Base-by-base conservation (phyloP, 2,888 invertebrate genomes). In the Oligia fasciuncula region DNA sequence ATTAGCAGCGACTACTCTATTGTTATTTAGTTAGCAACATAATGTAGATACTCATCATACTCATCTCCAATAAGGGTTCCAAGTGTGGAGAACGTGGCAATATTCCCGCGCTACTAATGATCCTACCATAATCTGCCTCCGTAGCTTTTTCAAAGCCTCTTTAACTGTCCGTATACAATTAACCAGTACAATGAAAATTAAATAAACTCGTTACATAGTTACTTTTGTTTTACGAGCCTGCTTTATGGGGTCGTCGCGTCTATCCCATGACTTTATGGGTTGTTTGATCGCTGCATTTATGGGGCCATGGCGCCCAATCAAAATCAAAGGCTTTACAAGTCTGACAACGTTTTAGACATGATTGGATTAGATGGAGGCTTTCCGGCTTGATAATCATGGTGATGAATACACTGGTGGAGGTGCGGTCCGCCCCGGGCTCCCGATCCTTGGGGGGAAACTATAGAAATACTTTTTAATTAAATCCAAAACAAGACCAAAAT, bases 271-370 rank as follows among this genome's bases (percentile, higher is more conserved):
- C 3, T 85, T 86, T 87, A 87, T 77, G 57, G 49, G 70, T 73
- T 80, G 80, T 80, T 87, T 78, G 43, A 72, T 66, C 57, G 49
- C 69, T 75, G n/a, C 51, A 85, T 70, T 87, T 63, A 85, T 71
- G 62, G 65, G n/a, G 11, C 40, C 60, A 60, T 62, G 86, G 87
- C 86, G 85, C 85, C 86, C 35, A n/a, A 43, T 23, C 5, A 49
- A 70, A 72, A 43, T 23, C 5, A 49, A 70, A 72, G 74, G 71
- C 40, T 82, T 78, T 60, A 69, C 35, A 49, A 40, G 69, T 73
- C 76, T 79, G 43, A 29, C 13, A 29, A 40, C 35, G 14, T 62
- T 66, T 57, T 57, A 49, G 5, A 57, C 9, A 11, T 29, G 66
- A 46, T 76, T 49, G 13, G 19, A 54, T 66, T 29, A 2, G 9